These are phyloP conservation scores for Brachionus paranguensis DNA, from an alignment of 1,140 invertebrate genomes.

Conservation along the genomic window DNA sequence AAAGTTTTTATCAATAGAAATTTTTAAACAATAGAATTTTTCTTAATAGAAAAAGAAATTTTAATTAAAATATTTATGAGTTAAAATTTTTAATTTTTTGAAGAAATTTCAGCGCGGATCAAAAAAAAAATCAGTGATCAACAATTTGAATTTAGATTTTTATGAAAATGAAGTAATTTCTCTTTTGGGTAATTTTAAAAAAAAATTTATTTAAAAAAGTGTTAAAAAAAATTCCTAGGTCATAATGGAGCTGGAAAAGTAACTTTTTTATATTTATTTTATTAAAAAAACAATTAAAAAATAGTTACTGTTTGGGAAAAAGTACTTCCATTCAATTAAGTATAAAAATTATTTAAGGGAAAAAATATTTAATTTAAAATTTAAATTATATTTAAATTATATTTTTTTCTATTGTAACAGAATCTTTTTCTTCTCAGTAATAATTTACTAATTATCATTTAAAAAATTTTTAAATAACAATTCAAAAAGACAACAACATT, in stretches of 20 bases:
- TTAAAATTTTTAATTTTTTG: background rate
- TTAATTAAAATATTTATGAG: background rate
- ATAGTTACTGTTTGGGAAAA: too few relatives aligned
- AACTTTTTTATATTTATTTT: conserved; percentile 38
- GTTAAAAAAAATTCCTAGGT: conserved; percentile 39
- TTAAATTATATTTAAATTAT: too few relatives aligned
- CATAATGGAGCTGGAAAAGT: conserved; percentile 68
- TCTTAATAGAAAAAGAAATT: background rate
- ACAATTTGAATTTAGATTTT: conserved; percentile 50
- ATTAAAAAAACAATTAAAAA: background rate
- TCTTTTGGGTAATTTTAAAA: conserved; percentile 45
- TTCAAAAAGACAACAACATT: conserved; percentile 10
- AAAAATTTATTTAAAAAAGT: background rate
- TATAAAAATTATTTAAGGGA: too few relatives aligned
- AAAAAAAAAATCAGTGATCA: conserved; percentile 47
- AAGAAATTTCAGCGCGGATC: conserved; percentile 11
- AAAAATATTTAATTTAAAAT: too few relatives aligned
- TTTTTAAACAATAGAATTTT: too few relatives aligned
- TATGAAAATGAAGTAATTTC: conserved; percentile 57
- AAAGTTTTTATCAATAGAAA: too few relatives aligned
- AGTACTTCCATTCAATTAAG: too few relatives aligned
- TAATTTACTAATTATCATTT: background rate
- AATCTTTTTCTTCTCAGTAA: too few relatives aligned
- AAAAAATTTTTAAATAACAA: background rate
- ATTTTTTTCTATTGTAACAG: too few relatives aligned